Evolutionary conservation across 2,797 vertebrate species (phyloP).

Genomic region (Caiman crocodilus): DNA sequence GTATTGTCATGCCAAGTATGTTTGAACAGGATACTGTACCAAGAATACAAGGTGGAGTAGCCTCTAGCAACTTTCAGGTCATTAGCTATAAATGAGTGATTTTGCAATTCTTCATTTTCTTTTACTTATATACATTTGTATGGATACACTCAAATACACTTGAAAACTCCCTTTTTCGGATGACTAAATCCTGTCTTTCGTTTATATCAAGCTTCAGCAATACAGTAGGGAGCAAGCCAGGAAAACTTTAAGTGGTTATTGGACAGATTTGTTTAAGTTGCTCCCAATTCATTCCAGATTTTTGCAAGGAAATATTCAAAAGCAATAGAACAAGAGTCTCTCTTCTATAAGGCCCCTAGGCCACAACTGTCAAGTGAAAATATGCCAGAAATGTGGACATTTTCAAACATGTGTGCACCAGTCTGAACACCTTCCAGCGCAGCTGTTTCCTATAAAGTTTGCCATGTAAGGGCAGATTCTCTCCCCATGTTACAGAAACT

Average conservation of each 20-base stretch:
- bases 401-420: not conserved
- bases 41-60: not conserved
- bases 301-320: conserved; percentile 56
- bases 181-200: conserved; percentile 47
- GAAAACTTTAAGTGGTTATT: conserved; percentile 2
- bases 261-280: conserved; percentile 12
- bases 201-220: conserved; percentile 32
- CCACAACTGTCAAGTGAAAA: conserved; percentile 39
- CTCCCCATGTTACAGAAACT: accelerated
- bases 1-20: not conserved
- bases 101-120: conserved; percentile 43
- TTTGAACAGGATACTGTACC: not conserved
- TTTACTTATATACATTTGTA: not conserved
- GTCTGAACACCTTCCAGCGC: not conserved
- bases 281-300: conserved; percentile 45
- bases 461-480: not conserved
- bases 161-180: conserved; percentile 13
- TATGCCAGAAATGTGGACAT: not conserved
- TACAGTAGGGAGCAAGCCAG: not conserved
- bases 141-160: not conserved
- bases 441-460: conserved; percentile 3
- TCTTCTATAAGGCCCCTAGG: not conserved
- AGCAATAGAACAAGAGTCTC: conserved; percentile 1
- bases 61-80: not conserved
- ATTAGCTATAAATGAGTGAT: conserved; percentile 47